These are phyloP conservation scores for Coracias cyanogaster DNA, from an alignment of 2,797 vertebrate genomes.

Conservation along the genomic window DNA sequence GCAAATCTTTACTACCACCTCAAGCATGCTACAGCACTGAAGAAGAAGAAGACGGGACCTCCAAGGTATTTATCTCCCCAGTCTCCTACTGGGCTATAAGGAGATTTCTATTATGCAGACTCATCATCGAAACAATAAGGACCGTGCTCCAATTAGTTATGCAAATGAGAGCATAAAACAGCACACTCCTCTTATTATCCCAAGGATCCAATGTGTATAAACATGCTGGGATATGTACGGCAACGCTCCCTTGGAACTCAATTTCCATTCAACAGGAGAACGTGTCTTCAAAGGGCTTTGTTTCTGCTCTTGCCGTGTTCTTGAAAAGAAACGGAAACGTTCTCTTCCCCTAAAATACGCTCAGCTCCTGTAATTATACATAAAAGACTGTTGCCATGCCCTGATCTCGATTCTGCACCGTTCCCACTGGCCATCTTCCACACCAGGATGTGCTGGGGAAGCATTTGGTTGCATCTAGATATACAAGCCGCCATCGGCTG, in stretches of 20 bases:
- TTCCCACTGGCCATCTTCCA: not conserved
- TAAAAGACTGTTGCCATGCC: not conserved
- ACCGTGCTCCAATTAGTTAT: not conserved
- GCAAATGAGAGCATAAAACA: not conserved
- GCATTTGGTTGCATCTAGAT: not conserved
- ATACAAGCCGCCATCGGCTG: not conserved
- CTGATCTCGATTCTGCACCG: not conserved
- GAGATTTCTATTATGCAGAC: not conserved
- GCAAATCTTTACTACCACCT: conserved; percentile 45
- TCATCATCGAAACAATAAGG: conserved; percentile 1
- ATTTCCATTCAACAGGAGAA: not conserved
- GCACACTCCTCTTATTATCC: not conserved
- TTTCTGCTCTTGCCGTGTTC: not conserved
- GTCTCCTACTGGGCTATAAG: not conserved
- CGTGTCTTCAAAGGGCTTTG: not conserved
- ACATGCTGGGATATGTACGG: accelerated
- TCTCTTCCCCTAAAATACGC: not conserved
- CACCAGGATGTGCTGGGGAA: no score
- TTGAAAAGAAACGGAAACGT: not conserved
- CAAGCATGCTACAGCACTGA: not conserved
- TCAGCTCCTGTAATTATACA: not conserved
- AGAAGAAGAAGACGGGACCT: conserved; percentile 6
- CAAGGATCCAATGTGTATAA: not conserved
- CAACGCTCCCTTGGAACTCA: not conserved
- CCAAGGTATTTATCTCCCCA: not conserved